phyloP scores from a whole-genome alignment of 1,140 invertebrate genomes.

The Drosophila erecta region DNA sequence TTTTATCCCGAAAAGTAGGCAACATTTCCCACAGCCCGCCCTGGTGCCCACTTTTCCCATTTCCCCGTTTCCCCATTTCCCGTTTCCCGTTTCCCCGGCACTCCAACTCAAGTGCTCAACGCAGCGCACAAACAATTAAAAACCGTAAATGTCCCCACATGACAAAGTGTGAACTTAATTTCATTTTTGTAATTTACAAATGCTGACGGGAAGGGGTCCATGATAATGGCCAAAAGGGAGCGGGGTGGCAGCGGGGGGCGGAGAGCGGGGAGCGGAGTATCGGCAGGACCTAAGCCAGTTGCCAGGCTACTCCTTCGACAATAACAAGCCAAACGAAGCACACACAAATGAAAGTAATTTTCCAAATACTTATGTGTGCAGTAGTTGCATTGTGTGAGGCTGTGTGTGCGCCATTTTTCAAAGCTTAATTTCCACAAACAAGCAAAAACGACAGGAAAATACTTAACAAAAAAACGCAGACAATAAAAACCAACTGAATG shows the following conservation, averaged over 20 bases:
- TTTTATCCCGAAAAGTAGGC: conserved; percentile 55
- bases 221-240: conserved; percentile 49
- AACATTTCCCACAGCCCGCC: conserved; percentile 27
- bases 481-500: conserved; percentile 33
- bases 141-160: conserved; percentile 82
- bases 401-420: conserved; percentile 66
- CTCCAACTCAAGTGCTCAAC: conserved; percentile 32
- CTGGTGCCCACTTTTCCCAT: too few relatives aligned
- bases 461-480: conserved; percentile 26
- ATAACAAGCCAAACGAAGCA: conserved; percentile 75
- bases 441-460: conserved; percentile 41
- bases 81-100: background rate
- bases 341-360: conserved; percentile 80
- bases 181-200: conserved; percentile 83
- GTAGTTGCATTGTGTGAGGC: conserved; percentile 25
- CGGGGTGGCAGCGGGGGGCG: too few relatives aligned
- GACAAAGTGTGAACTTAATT: conserved; percentile 83
- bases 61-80: background rate
- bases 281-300: conserved; percentile 3
- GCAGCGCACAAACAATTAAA: conserved; percentile 74
- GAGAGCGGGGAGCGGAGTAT: too few relatives aligned
- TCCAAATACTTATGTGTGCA: conserved; percentile 71
- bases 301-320: conserved; percentile 43
- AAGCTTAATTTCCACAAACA: conserved; percentile 79
- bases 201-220: conserved; percentile 36